Evolutionary conservation across 92 coral and sea anemone species (phyloP), one percentile per base, ranked within the genome.

Genomic region (Meandrina meandrites): DNA sequence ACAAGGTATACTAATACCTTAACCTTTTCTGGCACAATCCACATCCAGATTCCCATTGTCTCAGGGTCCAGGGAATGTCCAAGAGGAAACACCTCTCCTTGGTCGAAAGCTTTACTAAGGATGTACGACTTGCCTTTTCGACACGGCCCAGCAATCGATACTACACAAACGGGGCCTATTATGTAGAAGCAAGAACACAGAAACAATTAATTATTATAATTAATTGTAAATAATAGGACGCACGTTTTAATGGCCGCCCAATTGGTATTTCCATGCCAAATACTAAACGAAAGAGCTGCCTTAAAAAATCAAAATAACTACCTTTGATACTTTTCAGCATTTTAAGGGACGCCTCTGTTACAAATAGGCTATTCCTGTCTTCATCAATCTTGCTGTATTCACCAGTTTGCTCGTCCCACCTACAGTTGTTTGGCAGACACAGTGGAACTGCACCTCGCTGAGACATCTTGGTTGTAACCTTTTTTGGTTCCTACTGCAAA

Each of bases 21-120:
- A 40, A 40, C 2, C 45, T 40, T 40, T 40, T 40, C 45, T 40
- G 45, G 45, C 16, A 82, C 95, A 79, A 84, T 86, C 94, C 93
- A 91, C 87, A 92, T 67, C 98, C 98, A 94, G 66, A 94, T 94
- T 18, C 98, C 98, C 86, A 92, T 90, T 60, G 98, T 94, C 81
- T 92, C 94, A 28, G 98, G 94, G 69, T 89, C 91, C 87, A 94
- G 28, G 24, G 16, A 24, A 79, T 92, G 95, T 4, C 98, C 98
- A 47, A 94, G 84, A 24, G 90, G 88, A 82, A 94, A 94, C 1
- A 93, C 88, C 12, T 60, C 64, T 37, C 74, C 74, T 21, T 85
- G 88, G 37, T 58, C 82, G 50, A 85, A 85, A 22, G 81, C 60
- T 28, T 75, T 40, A 80, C 81, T 60, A 37, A 85, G 14, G 36